These are phyloP conservation scores for Pristionchus fissidentatus DNA, from an alignment of 2,888 invertebrate genomes.

Conservation along the genomic window DNA sequence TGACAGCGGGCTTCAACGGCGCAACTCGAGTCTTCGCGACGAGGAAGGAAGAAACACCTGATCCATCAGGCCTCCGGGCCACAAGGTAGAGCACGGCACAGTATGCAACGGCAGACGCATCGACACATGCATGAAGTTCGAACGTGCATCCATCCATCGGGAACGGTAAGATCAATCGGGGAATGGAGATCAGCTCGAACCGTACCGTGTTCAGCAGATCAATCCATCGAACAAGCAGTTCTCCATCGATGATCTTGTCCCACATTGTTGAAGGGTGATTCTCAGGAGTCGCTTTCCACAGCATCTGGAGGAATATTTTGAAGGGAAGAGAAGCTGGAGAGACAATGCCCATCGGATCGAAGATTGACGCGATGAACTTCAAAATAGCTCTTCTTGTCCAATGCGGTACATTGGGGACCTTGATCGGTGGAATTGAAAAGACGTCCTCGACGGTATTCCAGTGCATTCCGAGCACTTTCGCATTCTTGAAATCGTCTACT, in stretches of 20 bases:
- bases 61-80: conserved; percentile 11
- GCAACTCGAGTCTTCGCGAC: too few species aligned
- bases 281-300: too few species aligned
- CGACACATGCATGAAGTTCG: conserved; percentile 40
- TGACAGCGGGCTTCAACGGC: not conserved
- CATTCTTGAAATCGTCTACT: not conserved
- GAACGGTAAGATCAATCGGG: not conserved
- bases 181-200: not conserved
- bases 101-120: conserved; percentile 21
- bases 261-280: too few species aligned
- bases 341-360: not conserved
- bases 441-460: too few species aligned
- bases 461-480: too few species aligned
- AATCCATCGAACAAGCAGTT: not conserved
- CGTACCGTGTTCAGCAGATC: not conserved
- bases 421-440: not conserved
- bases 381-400: not conserved
- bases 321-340: not conserved
- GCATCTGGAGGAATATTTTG: not conserved
- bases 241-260: not conserved
- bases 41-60: not conserved
- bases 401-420: too few species aligned
- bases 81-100: too few species aligned
- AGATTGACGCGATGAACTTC: not conserved
- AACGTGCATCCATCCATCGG: not conserved